A percentile compares a stretch with the other conserved stretches of the same genome.
These are phyloP conservation scores for Pheosia gnoma DNA, from an alignment of 2,888 invertebrate genomes.

Conservation along the genomic window DNA sequence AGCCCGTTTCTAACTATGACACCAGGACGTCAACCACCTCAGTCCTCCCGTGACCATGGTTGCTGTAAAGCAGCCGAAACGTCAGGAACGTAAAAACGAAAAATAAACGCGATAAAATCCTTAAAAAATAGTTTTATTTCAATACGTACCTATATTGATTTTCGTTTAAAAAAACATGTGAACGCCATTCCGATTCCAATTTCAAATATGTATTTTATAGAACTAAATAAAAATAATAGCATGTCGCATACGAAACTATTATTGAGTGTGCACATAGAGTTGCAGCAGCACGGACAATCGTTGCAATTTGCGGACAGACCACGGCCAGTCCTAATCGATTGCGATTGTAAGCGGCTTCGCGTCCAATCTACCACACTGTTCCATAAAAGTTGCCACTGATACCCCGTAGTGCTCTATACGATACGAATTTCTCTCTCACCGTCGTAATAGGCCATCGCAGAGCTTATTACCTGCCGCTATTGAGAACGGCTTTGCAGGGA, in stretches of 20 bases:
- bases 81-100: too few relatives aligned
- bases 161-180: neutral
- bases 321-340: constrained; percentile 69
- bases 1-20: too few relatives aligned
- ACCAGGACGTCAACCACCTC: too few relatives aligned
- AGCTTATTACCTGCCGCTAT: constrained; percentile 82
- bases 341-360: constrained; percentile 60
- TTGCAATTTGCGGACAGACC: constrained; percentile 67
- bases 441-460: constrained; percentile 78
- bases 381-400: constrained; percentile 71
- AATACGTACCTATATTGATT: too few relatives aligned
- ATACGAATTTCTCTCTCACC: constrained; percentile 74
- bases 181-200: neutral
- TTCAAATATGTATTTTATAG: neutral
- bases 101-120: too few relatives aligned
- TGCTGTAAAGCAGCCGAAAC: too few relatives aligned
- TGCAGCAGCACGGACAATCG: constrained; percentile 52
- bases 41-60: too few relatives aligned
- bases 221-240: constrained; percentile 13
- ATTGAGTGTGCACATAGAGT: constrained; percentile 19
- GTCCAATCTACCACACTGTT: constrained; percentile 54
- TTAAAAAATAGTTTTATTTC: too few relatives aligned
- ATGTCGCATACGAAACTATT: constrained; percentile 12
- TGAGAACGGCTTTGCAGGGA: constrained; percentile 81
- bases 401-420: constrained; percentile 59